Conservation (phyloP, 2,113 vertebrate species). For the Tetrao urogallus region DNA sequence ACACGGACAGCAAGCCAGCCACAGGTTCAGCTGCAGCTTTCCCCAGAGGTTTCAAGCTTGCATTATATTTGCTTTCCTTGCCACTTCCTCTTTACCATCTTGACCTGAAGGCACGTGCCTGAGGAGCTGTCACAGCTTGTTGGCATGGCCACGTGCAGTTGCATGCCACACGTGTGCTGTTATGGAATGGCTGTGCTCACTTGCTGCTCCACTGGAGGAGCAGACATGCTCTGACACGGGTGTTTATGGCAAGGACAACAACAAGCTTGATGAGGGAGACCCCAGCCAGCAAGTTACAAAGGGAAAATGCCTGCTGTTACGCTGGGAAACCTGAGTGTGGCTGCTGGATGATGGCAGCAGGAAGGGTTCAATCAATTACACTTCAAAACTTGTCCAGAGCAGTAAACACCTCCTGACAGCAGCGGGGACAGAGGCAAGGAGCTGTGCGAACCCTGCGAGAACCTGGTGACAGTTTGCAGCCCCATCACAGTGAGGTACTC, state of each 20-base stretch:
- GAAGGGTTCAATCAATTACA: too few species aligned
- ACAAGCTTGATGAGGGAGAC: neutral
- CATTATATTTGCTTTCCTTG: neutral
- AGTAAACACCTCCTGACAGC: rapidly evolving
- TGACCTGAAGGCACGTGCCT: neutral
- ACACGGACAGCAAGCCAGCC: neutral
- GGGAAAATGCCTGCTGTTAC: neutral
- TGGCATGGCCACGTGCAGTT: neutral
- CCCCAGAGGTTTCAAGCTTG: neutral
- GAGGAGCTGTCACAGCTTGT: neutral
- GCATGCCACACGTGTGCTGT: rapidly evolving
- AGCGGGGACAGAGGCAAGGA: rapidly evolving
- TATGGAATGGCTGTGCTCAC: rapidly evolving
- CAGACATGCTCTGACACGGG: neutral
- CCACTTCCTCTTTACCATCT: neutral
- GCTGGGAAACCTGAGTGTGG: neutral
- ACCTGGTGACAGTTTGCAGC: neutral
- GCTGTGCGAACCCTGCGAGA: rapidly evolving
- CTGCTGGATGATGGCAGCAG: neutral
- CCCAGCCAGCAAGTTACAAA: rapidly evolving
- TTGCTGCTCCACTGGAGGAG: neutral
- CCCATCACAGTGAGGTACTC: neutral
- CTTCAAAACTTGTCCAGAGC: neutral
- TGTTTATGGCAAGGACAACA: neutral
- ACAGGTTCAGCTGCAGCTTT: neutral